A percentile compares a stretch with the other conserved stretches of the same genome.
These are phyloP conservation scores for Emesis russula DNA, from an alignment of 2,888 invertebrate genomes.

Conservation along the genomic window DNA sequence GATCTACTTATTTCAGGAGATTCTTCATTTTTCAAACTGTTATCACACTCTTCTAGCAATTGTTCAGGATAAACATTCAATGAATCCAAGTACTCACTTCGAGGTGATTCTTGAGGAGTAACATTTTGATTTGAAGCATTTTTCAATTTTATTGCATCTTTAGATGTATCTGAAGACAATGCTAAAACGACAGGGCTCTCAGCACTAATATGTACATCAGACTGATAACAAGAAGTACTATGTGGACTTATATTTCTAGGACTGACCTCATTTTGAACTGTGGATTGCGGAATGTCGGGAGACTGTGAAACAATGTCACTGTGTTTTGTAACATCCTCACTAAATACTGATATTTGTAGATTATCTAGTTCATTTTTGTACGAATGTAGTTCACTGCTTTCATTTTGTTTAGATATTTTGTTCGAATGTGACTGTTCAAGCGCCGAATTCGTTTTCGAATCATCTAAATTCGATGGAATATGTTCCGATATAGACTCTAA, in stretches of 20 bases:
- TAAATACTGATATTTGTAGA: slow-evolving; percentile 17
- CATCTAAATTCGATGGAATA: slow-evolving; percentile 93
- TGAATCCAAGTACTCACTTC: slow-evolving; percentile 93
- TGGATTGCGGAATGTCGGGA: slow-evolving; percentile 89
- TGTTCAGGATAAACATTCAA: slow-evolving; percentile 92
- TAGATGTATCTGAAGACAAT: slow-evolving; percentile 92
- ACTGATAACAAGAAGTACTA: slow-evolving; percentile 92
- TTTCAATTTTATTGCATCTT: slow-evolving; percentile 90
- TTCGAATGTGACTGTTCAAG: slow-evolving; percentile 87
- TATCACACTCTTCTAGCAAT: slow-evolving; percentile 85
- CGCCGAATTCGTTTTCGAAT: slow-evolving; percentile 92
- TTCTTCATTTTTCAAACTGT: slow-evolving; percentile 86
- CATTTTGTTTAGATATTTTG: slow-evolving; percentile 89
- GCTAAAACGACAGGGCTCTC: slow-evolving; percentile 94
- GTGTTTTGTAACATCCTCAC: slow-evolving; percentile 85
- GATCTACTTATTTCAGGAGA: slow-evolving; percentile 91
- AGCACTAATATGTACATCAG: slow-evolving; percentile 93
- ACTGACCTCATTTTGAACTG: slow-evolving; percentile 88
- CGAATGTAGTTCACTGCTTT: slow-evolving; percentile 74
- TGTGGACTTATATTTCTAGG: slow-evolving; percentile 91
- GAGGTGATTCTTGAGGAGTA: slow-evolving; percentile 90
- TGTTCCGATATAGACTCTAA: slow-evolving; percentile 94
- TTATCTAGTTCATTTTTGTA: slow-evolving; percentile 15
- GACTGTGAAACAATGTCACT: slow-evolving; percentile 82
- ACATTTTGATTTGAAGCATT: slow-evolving; percentile 83